These are phyloP conservation scores for Holothuria leucospilota DNA, from an alignment of 53 echinoderm and acorn worm species.

Conservation along the genomic window DNA sequence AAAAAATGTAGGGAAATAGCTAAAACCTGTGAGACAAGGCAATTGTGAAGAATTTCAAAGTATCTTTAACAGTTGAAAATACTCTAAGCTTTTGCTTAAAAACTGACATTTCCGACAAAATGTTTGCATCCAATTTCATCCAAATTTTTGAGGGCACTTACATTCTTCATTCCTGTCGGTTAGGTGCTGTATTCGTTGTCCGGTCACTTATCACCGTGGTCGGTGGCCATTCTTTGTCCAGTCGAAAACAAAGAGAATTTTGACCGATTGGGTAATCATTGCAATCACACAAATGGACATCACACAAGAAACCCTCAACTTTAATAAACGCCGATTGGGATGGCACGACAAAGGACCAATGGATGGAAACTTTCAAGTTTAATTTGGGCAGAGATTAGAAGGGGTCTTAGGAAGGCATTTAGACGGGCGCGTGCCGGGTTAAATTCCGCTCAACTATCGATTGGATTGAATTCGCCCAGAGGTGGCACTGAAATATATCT, in stretches of 20 bases:
- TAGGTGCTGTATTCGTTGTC: no score
- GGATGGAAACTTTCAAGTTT: background rate
- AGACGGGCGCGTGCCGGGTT: constrained; percentile 42
- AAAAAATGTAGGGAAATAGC: no score
- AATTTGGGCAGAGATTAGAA: constrained; percentile 30
- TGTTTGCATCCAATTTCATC: no score
- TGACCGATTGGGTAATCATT: constrained; percentile 20
- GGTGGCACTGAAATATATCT: constrained; percentile 24
- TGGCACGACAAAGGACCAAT: background rate
- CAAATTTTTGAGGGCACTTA: no score
- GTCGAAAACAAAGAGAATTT: background rate
- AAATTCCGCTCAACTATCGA: constrained; percentile 15
- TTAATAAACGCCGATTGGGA: background rate
- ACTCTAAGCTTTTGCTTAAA: no score
- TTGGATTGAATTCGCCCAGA: constrained; percentile 14
- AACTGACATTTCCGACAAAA: no score
- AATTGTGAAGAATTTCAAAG: no score
- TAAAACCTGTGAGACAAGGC: no score
- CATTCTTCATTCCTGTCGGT: no score
- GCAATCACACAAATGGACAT: background rate
- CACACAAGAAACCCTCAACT: background rate
- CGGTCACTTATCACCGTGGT: no score
- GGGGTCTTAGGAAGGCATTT: background rate
- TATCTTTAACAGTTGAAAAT: no score
- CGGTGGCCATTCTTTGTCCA: constrained; percentile 20